Percentiles rank a stretch among this genome's conserved stretches.
Evolutionary conservation across 2,888 invertebrate genomes (phyloP).

Genomic region (Conops quadrifasciatus): DNA sequence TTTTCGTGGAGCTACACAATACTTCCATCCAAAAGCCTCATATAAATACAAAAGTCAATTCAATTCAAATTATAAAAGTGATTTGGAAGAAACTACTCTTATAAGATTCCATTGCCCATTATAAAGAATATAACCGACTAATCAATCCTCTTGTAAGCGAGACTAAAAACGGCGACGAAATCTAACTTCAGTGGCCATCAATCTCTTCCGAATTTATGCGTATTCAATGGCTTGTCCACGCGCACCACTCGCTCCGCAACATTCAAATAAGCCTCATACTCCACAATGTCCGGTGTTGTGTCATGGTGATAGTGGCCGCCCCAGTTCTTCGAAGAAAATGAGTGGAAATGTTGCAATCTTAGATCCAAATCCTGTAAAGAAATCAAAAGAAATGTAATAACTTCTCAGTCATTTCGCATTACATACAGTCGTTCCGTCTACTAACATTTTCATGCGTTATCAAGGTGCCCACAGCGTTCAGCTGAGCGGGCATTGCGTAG

Average conservation of each 20-base stretch:
- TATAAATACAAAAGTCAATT: no score
- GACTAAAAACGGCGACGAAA: no score
- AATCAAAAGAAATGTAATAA: background rate
- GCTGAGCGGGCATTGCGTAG: constrained; percentile 88
- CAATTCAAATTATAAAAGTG: no score
- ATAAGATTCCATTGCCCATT: no score
- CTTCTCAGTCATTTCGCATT: background rate
- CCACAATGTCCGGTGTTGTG: constrained; percentile 84
- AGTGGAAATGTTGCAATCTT: constrained; percentile 95
- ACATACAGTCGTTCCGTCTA: background rate
- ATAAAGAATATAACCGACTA: no score
- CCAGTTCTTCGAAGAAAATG: constrained; percentile 81
- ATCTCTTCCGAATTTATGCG: constrained; percentile 80
- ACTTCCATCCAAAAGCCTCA: no score
- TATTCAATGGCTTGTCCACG: constrained; percentile 75
- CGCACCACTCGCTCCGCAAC: constrained; percentile 78
- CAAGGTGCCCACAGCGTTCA: constrained; percentile 87
- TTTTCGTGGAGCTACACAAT: no score
- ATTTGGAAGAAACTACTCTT: no score
- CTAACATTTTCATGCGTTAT: constrained; percentile 83
- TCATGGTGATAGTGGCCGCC: constrained; percentile 98
- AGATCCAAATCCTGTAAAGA: constrained; percentile 81
- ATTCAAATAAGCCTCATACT: constrained; percentile 88
- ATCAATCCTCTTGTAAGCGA: no score
- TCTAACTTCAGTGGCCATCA: constrained; percentile 62